A percentile compares a stretch with the other conserved stretches of the same genome.
Conservation (phyloP, 2,888 invertebrate genomes). For the Phortica magna region DNA sequence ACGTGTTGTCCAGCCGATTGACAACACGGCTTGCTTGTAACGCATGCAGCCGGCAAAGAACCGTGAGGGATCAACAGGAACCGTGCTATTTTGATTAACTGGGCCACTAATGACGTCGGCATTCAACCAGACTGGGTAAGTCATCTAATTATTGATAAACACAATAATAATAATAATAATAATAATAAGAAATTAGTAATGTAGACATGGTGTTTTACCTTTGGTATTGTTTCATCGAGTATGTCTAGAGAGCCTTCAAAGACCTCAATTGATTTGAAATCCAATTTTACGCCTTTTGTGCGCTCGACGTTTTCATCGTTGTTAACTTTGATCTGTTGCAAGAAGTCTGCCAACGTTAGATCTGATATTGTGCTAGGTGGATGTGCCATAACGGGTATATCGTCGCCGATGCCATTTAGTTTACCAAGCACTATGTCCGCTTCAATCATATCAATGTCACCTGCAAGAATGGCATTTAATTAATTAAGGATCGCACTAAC, state of each 20-base stretch:
- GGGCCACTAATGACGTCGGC: slow-evolving; percentile 90
- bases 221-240: slow-evolving; percentile 74
- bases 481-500: neutral
- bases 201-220: slow-evolving; percentile 69
- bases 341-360: slow-evolving; percentile 86
- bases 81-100: slow-evolving; percentile 79
- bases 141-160: slow-evolving; percentile 78
- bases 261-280: slow-evolving; percentile 90
- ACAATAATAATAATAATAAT: neutral
- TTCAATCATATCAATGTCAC: slow-evolving; percentile 88
- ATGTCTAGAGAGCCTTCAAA: slow-evolving; percentile 81
- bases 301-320: slow-evolving; percentile 77
- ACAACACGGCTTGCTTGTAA: slow-evolving; percentile 84
- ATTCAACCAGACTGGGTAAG: slow-evolving; percentile 90
- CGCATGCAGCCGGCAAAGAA: slow-evolving; percentile 83
- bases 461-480: slow-evolving; percentile 64
- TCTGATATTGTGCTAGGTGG: slow-evolving; percentile 87
- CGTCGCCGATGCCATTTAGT: slow-evolving; percentile 77
- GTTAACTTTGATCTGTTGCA: slow-evolving; percentile 80
- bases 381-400: slow-evolving; percentile 91
- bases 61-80: slow-evolving; percentile 81
- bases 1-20: slow-evolving; percentile 91
- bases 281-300: slow-evolving; percentile 90
- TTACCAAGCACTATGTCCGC: slow-evolving; percentile 89
- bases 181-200: neutral